Evolutionary conservation across 2,888 invertebrate species (phyloP).

Genomic region (Automeris io): DNA sequence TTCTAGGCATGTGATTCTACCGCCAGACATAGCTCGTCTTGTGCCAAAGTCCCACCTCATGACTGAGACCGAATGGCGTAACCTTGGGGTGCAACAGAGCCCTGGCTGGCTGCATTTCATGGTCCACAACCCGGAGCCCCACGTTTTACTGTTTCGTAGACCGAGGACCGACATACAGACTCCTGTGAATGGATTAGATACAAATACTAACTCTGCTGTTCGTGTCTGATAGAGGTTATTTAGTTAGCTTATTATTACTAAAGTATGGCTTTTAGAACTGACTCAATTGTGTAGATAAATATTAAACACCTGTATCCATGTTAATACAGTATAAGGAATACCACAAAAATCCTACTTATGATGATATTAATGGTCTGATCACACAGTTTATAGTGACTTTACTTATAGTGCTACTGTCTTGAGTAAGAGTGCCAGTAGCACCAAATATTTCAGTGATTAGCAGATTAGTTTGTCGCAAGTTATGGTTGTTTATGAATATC

Average conservation of each 20-base stretch:
- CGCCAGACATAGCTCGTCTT: constrained; percentile 87
- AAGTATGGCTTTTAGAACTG: background rate
- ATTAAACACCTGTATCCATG: no score
- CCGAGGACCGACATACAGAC: constrained; percentile 52
- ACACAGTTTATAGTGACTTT: no score
- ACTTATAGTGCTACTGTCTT: no score
- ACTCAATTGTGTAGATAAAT: background rate
- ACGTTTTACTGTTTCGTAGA: constrained; percentile 88
- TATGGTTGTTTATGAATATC: no score
- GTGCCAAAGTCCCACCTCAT: constrained; percentile 94
- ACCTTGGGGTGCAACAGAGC: constrained; percentile 95
- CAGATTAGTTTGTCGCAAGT: no score
- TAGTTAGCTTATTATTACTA: background rate
- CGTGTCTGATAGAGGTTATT: constrained; percentile 36
- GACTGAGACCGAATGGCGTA: constrained; percentile 97
- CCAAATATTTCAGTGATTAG: no score
- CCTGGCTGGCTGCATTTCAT: constrained; percentile 91
- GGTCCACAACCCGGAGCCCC: constrained; percentile 94
- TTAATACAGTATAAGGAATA: no score
- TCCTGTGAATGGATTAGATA: constrained; percentile 46
- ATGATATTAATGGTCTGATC: no score
- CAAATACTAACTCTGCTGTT: constrained; percentile 41
- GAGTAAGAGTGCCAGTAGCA: no score
- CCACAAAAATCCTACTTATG: no score
- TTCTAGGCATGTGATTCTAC: constrained; percentile 92